Conservation (phyloP, 2,113 vertebrate species). For the Menidia beryllina region DNA sequence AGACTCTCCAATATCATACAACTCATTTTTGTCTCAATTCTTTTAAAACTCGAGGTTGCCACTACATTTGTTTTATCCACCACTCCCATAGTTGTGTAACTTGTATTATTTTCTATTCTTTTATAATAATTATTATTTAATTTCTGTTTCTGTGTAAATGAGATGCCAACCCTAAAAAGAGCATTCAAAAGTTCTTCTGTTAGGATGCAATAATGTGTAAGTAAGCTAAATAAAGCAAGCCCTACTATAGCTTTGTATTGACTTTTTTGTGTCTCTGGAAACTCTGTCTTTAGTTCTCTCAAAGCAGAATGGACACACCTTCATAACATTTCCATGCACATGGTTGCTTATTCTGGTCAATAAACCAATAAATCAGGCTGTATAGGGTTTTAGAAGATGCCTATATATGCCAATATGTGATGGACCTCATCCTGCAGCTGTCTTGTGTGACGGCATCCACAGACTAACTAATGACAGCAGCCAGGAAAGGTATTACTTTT, state of each 20-base stretch:
- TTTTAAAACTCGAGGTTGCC: background rate
- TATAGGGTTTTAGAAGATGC: conserved; percentile 59
- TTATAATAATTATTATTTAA: background rate
- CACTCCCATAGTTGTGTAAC: background rate
- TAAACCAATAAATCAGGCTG: conserved; percentile 64
- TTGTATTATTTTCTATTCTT: background rate
- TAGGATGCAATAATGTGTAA: conserved; percentile 4
- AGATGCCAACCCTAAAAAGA: background rate
- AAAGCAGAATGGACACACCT: conserved; percentile 56
- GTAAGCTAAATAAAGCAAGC: conserved; percentile 20
- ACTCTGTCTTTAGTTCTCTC: conserved; percentile 51
- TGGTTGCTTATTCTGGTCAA: conserved; percentile 43
- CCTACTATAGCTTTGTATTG: conserved; percentile 21
- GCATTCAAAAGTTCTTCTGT: conserved; percentile 23
- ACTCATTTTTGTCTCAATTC: background rate
- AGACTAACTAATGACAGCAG: conserved; percentile 35
- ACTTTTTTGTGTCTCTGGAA: conserved; percentile 2
- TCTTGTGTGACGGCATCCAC: conserved; percentile 57
- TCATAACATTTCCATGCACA: conserved; percentile 62
- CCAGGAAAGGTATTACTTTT: background rate
- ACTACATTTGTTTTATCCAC: background rate
- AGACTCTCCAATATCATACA: background rate
- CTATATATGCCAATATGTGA: conserved; percentile 42
- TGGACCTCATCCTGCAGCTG: conserved; percentile 54
- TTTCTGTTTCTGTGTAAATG: background rate